phyloP scores from a whole-genome alignment of 2,888 invertebrate species.

The Vesta saturnalis region DNA sequence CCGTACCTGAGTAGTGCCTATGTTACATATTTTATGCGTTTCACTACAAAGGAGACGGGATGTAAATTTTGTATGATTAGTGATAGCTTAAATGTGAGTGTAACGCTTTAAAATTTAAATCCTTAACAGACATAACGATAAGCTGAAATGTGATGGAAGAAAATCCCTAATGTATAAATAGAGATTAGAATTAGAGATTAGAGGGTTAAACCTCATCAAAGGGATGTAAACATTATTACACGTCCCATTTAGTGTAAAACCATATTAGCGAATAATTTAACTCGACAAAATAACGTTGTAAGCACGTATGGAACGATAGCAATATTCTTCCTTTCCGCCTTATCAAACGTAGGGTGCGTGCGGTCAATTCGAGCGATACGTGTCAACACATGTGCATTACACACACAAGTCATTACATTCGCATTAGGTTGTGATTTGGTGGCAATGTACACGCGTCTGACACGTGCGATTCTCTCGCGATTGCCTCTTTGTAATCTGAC shows the following conservation, averaged over 20 bases:
- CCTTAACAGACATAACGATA: slow-evolving; percentile 15
- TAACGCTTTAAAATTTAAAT: slow-evolving; percentile 11
- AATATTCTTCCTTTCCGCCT: slow-evolving; percentile 38
- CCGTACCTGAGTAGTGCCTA: too few relatives aligned
- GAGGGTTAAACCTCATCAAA: slow-evolving; percentile 34
- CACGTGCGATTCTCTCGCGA: slow-evolving; percentile 37
- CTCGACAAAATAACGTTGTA: slow-evolving; percentile 24
- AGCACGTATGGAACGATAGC: slow-evolving; percentile 33
- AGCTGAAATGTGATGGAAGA: slow-evolving; percentile 11
- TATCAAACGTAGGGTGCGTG: slow-evolving; percentile 40
- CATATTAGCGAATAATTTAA: slow-evolving; percentile 21
- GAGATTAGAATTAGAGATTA: slow-evolving; percentile 26
- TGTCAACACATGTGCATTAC: slow-evolving; percentile 47
- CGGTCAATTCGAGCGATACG: slow-evolving; percentile 41
- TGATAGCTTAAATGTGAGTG: not conserved
- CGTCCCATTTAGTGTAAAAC: slow-evolving; percentile 25
- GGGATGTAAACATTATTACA: slow-evolving; percentile 31
- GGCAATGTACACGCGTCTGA: slow-evolving; percentile 39
- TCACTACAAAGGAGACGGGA: too few relatives aligned
- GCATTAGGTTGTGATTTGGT: slow-evolving; percentile 44
- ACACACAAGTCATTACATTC: slow-evolving; percentile 47
- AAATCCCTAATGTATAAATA: slow-evolving; percentile 27
- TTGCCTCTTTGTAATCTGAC: slow-evolving; percentile 23
- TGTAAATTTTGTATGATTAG: too few relatives aligned
- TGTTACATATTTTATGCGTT: too few relatives aligned